These are phyloP conservation scores for Protodeltote pygarga DNA, from an alignment of 2,888 invertebrate genomes.

Conservation along the genomic window DNA sequence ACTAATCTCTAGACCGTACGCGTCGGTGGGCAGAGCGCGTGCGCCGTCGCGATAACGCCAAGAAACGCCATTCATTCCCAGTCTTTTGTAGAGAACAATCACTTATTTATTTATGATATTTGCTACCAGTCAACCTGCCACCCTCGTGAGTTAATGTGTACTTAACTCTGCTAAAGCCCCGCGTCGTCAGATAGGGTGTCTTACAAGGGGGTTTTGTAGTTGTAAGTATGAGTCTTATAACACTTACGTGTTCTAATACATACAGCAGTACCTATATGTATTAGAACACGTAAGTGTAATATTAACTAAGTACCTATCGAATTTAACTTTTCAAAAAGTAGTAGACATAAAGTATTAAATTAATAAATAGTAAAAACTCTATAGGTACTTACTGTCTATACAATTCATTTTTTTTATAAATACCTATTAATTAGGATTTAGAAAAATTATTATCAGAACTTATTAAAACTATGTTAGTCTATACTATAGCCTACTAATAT, in stretches of 20 bases:
- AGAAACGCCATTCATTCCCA: conserved; percentile 85
- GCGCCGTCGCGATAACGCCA: conserved; percentile 83
- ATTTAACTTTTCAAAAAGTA: too few species aligned
- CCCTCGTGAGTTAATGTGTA: conserved; percentile 73
- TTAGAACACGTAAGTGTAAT: too few species aligned
- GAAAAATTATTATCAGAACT: too few species aligned
- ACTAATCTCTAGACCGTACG: conserved; percentile 84
- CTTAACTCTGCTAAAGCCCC: conserved; percentile 63
- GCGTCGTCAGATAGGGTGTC: conserved; percentile 47
- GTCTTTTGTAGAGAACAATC: conserved; percentile 85
- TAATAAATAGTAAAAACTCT: too few species aligned
- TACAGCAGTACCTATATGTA: too few species aligned
- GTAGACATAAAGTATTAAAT: too few species aligned
- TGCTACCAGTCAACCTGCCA: conserved; percentile 82
- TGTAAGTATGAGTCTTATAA: conserved; percentile 17
- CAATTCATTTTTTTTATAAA: too few species aligned
- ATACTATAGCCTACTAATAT: too few species aligned
- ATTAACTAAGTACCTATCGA: too few species aligned
- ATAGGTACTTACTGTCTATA: too few species aligned
- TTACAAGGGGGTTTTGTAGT: conserved; percentile 43
- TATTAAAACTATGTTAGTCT: too few species aligned
- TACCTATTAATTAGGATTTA: too few species aligned
- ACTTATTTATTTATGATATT: conserved; percentile 87
- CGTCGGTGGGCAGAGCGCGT: conserved; percentile 80
- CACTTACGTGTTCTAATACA: conserved; percentile 4